Conservation (phyloP, 2,888 invertebrate genomes). For the Lathronympha strigana region DNA sequence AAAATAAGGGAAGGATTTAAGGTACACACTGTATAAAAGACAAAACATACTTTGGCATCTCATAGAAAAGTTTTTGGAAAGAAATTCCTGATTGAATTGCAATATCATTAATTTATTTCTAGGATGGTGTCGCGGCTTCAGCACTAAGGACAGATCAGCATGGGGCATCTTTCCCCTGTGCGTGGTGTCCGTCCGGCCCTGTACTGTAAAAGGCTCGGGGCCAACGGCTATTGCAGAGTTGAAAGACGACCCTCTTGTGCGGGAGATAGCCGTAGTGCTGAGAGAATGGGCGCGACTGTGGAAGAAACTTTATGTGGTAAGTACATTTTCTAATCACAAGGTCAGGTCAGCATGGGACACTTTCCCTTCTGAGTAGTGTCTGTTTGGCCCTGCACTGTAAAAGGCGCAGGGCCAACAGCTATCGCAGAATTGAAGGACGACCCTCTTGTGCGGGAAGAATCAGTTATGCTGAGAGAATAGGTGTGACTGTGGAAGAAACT, state of each 20-base stretch:
- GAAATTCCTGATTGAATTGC: too few relatives aligned
- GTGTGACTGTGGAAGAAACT: too few relatives aligned
- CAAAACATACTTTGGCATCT: neutral
- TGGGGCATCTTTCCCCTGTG: constrained; percentile 84
- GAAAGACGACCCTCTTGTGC: constrained; percentile 94
- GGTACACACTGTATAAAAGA: too few relatives aligned
- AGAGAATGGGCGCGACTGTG: constrained; percentile 97
- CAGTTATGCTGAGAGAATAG: too few relatives aligned
- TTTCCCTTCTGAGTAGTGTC: neutral
- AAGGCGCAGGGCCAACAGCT: neutral
- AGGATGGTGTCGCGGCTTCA: constrained; percentile 95
- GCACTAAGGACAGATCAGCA: constrained; percentile 85
- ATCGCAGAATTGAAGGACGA: too few relatives aligned
- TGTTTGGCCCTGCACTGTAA: neutral
- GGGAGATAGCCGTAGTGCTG: constrained; percentile 95
- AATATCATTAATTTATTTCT: constrained; percentile 50
- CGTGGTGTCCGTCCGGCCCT: constrained; percentile 92
- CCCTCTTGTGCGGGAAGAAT: too few relatives aligned
- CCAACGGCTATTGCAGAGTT: constrained; percentile 93
- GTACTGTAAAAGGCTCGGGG: constrained; percentile 90
- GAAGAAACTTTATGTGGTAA: constrained; percentile 96
- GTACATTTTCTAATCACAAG: constrained; percentile 50
- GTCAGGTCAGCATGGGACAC: neutral
- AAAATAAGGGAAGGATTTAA: too few relatives aligned
- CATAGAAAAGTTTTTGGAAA: neutral